Evolutionary conservation across 1,140 invertebrate genomes (phyloP).

Genomic region (Magallana gigas): DNA sequence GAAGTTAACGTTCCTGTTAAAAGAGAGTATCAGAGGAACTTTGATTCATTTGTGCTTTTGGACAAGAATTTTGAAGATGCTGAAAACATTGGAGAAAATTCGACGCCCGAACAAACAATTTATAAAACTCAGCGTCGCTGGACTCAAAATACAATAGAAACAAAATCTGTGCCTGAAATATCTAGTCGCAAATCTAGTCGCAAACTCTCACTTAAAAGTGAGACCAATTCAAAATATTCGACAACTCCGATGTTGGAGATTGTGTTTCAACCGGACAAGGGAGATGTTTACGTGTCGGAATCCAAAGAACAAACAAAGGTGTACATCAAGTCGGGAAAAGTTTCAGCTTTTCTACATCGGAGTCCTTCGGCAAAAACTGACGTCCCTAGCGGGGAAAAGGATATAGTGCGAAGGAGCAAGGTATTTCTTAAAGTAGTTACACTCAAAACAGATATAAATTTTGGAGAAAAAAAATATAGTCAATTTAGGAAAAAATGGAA

Average conservation of each 20-base stretch:
- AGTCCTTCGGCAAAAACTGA: not conserved
- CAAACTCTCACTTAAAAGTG: not conserved
- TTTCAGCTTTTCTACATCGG: slow-evolving; percentile 9
- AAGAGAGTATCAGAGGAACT: not conserved
- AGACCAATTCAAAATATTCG: not conserved
- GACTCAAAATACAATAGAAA: not conserved
- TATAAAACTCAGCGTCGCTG: not conserved
- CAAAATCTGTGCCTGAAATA: not conserved
- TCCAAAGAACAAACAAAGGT: slow-evolving; percentile 16
- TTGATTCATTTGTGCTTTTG: slow-evolving; percentile 20
- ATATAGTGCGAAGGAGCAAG: not conserved
- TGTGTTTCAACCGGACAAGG: slow-evolving; percentile 13
- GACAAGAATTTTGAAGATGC: slow-evolving; percentile 17
- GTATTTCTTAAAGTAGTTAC: not conserved
- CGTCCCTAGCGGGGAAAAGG: not conserved
- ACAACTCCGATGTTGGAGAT: not conserved
- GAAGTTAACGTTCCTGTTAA: not conserved
- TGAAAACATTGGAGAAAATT: not conserved
- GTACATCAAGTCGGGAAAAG: not conserved
- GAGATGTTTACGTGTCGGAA: not conserved
- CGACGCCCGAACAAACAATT: not conserved
- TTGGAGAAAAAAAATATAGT: no score
- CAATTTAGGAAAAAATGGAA: no score
- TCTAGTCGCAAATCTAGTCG: not conserved
- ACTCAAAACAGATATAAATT: no score